Evolutionary conservation across 1,140 invertebrate species (phyloP), one percentile per base, ranked within the genome.

Genomic region (Drosophila pallidifrons): DNA sequence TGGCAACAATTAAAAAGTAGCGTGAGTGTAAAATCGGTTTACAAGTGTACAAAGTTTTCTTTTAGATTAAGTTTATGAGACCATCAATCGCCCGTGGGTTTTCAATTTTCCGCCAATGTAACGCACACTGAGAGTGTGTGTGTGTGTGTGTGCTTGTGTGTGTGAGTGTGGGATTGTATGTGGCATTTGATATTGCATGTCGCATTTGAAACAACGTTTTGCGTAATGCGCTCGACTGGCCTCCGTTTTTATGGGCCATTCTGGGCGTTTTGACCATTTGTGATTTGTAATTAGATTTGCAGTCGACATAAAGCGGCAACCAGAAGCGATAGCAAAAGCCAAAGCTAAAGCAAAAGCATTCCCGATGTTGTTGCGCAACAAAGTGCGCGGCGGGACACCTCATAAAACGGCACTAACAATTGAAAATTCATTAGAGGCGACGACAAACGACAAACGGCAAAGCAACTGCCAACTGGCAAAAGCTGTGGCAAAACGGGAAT

Each of bases 271-370:
- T 87, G 82, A 75, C 82, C 82, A 87, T 87, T 86, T 87, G 82
- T 86, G 82, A 86, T 86, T 86, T 87, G 82, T 87, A 86, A 86
- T 86, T 86, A 82, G 82, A 86, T 79, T 86, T 82, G 66, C 66
- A 75, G 57, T 55, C 65, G 32, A 65, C 57, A 66, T 63, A 66
- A 77, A 72, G 61, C 13, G 67, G n/a, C 2, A 61, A 54, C 8
- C 60, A 65, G 55, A 72, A 77, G 75, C 41, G 16, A 49, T 43
- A 32, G n/a, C 41, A 43, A 8, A 10, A 10, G 35, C 6, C 3
- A 25, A 25, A 3, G 20, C 20, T 0, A 25, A 25, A 25, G 20
- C 20, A 25, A 25, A 51, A 57, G 63, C 59, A 69, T 69, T 41
- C 63, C 30, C 30, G 30, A 32, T 32, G 30, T 25, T 25, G 63